Conservation (phyloP, 1,140 invertebrate species). For the Drosophila yakuba region DNA sequence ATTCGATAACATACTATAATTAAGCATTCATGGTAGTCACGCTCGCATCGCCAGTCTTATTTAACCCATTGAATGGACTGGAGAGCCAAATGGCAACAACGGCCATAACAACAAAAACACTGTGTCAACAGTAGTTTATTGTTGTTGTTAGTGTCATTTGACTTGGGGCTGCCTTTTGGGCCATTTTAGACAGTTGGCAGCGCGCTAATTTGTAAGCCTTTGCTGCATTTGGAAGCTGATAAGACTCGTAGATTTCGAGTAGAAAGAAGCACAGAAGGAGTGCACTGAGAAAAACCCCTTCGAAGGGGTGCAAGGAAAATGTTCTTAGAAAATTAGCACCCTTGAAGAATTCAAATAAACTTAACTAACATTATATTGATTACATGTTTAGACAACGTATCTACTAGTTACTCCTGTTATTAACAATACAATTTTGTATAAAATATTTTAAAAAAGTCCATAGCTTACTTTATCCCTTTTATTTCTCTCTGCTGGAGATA, state of each 20-base stretch:
- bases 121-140: slow-evolving; percentile 81
- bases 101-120: slow-evolving; percentile 65
- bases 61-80: slow-evolving; percentile 4
- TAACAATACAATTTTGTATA: not conserved
- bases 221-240: slow-evolving; percentile 73
- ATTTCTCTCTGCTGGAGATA: slow-evolving; percentile 7
- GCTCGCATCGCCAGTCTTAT: slow-evolving; percentile 16
- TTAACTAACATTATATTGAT: too few relatives aligned
- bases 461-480: not conserved
- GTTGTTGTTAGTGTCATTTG: slow-evolving; percentile 83
- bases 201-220: slow-evolving; percentile 81
- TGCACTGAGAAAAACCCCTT: not conserved
- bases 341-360: too few relatives aligned
- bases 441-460: not conserved
- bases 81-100: slow-evolving; percentile 23
- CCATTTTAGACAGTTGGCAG: slow-evolving; percentile 77
- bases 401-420: too few relatives aligned
- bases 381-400: too few relatives aligned
- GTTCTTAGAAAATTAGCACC: too few relatives aligned
- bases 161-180: slow-evolving; percentile 77
- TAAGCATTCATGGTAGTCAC: slow-evolving; percentile 6
- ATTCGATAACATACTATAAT: not conserved
- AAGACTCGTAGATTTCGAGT: slow-evolving; percentile 62
- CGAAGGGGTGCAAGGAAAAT: too few relatives aligned
- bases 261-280: slow-evolving; percentile 19